Percentiles rank a stretch among this genome's conserved stretches.
phyloP scores from a whole-genome alignment of 2,888 invertebrate genomes.

The Meteorus colon region DNA sequence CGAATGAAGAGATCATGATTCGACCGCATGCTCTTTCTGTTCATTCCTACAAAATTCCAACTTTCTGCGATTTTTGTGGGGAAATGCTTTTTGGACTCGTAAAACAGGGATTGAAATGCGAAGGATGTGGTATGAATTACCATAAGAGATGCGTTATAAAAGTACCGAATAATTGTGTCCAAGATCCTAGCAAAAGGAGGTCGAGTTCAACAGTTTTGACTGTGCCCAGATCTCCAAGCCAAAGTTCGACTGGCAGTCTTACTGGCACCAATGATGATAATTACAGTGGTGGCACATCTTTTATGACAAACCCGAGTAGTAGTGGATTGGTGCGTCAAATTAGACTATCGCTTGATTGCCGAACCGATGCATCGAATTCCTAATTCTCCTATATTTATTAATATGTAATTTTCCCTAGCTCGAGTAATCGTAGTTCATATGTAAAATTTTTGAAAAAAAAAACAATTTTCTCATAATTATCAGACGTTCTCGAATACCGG shows the following conservation, averaged over 20 bases:
- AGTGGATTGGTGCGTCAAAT: conserved; percentile 85
- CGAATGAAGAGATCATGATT: conserved; percentile 77
- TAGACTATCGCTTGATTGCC: conserved; percentile 42
- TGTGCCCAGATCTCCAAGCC: conserved; percentile 82
- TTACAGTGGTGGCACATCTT: conserved; percentile 70
- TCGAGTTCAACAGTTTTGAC: conserved; percentile 69
- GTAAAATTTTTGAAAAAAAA: too few species aligned
- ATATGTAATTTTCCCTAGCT: too few species aligned
- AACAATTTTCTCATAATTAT: too few species aligned
- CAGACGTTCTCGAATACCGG: too few species aligned
- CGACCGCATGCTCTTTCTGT: conserved; percentile 95
- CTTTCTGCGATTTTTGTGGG: conserved; percentile 99
- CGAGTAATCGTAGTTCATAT: too few species aligned
- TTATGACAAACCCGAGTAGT: conserved; percentile 75
- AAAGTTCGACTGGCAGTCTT: conserved; percentile 81
- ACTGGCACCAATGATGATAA: conserved; percentile 77
- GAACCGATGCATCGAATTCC: too few species aligned
- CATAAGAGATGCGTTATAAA: conserved; percentile 98
- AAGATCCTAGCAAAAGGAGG: conserved; percentile 69
- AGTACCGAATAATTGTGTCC: conserved; percentile 97
- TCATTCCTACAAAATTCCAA: conserved; percentile 98
- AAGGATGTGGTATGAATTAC: conserved; percentile 98
- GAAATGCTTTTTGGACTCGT: conserved; percentile 99
- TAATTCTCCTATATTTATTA: too few species aligned
- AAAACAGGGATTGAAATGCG: conserved; percentile 98